phyloP scores from a whole-genome alignment of 23 tunicate genomes.

The Diplosoma virens region DNA sequence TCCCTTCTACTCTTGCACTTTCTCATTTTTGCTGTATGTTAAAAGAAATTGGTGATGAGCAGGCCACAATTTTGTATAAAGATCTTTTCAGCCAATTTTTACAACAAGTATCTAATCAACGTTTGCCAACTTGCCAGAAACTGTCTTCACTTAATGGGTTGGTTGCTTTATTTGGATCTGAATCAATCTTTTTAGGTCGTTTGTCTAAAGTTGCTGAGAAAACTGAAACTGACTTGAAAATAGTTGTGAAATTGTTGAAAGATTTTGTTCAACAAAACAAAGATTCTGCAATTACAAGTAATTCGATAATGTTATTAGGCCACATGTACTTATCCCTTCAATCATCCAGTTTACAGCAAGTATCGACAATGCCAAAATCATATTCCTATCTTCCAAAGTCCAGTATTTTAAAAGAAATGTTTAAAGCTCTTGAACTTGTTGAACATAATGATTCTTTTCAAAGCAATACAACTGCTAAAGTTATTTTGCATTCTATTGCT shows the following conservation, averaged over 20 bases:
- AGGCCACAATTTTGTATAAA: neutral
- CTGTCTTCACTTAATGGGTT: conserved; percentile 48
- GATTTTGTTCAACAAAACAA: conserved; percentile 17
- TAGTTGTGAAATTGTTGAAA: conserved; percentile 28
- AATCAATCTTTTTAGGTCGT: conserved; percentile 1
- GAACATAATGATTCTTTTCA: neutral
- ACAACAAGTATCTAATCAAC: conserved; percentile 11
- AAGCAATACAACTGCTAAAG: neutral
- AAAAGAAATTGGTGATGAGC: neutral
- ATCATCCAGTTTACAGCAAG: neutral
- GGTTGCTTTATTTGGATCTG: conserved; percentile 43
- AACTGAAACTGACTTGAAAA: conserved; percentile 14
- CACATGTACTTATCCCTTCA: conserved; percentile 40
- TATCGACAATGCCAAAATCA: conserved; percentile 29
- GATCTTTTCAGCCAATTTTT: conserved; percentile 32
- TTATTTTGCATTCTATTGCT: neutral
- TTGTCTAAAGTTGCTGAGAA: neutral
- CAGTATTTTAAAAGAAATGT: conserved; percentile 37
- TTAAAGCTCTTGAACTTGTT: neutral
- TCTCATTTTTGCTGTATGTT: conserved; percentile 29
- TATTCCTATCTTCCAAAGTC: conserved; percentile 44
- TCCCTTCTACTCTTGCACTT: conserved; percentile 21
- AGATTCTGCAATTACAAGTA: conserved; percentile 40
- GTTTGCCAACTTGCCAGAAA: conserved; percentile 64
- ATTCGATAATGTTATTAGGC: conserved; percentile 28